Evolutionary conservation across 30 jellyfish, hydroid and myxozoan species (phyloP).

Genomic region (Aurelia sp.): DNA sequence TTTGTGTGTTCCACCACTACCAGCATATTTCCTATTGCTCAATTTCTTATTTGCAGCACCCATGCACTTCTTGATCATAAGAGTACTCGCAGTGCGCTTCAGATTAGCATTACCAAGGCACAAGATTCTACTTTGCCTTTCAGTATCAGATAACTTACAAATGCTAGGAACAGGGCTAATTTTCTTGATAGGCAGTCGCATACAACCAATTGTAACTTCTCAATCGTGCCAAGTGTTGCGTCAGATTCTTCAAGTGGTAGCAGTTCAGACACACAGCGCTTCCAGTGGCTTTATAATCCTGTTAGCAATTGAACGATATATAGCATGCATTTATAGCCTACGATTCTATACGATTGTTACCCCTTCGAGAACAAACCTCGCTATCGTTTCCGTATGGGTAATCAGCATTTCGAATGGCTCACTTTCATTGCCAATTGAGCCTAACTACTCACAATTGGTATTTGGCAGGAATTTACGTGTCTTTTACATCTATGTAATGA

Average conservation of each 20-base stretch:
- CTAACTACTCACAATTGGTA: neutral
- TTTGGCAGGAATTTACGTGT: neutral
- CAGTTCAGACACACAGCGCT: neutral
- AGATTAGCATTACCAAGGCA: conserved; percentile 22
- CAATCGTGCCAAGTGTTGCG: conserved; percentile 6
- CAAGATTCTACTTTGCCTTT: conserved; percentile 16
- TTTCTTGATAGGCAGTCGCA: neutral
- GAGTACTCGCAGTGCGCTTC: too few species aligned
- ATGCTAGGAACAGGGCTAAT: neutral
- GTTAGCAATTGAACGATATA: conserved; percentile 22
- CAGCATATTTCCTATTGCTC: too few species aligned
- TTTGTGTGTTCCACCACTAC: too few species aligned
- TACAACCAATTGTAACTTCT: neutral
- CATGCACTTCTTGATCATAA: too few species aligned
- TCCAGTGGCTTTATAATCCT: conserved; percentile 16
- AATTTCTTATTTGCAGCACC: too few species aligned
- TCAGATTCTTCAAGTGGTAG: neutral
- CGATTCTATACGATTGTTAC: conserved; percentile 2
- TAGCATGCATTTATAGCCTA: conserved; percentile 28
- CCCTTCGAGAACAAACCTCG: neutral
- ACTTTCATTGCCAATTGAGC: neutral
- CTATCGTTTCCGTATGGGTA: neutral
- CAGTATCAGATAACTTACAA: conserved; percentile 2
- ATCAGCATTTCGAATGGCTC: neutral
- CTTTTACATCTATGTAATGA: neutral